phyloP scores from a whole-genome alignment of 2,113 vertebrate genomes.

The Meriones unguiculatus region DNA sequence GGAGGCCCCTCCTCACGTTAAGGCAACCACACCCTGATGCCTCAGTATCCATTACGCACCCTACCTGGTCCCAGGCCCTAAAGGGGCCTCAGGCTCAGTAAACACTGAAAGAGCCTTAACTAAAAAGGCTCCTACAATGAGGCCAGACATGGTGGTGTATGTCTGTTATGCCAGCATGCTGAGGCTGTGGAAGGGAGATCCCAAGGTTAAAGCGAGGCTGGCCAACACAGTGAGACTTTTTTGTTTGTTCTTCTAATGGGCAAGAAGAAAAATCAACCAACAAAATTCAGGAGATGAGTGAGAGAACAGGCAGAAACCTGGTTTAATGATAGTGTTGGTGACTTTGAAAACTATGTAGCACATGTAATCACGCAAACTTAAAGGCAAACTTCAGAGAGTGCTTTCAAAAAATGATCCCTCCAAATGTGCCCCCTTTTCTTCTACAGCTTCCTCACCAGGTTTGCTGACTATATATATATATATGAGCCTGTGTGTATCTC shows the following conservation, averaged over 20 bases:
- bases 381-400: background rate
- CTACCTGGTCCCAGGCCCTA: background rate
- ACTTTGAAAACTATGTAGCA: background rate
- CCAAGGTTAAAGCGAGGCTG: background rate
- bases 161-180: background rate
- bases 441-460: slow-evolving; percentile 6
- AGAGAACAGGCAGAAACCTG: background rate
- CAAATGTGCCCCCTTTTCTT: background rate
- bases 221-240: too few species aligned
- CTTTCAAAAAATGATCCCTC: background rate
- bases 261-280: background rate
- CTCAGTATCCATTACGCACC: fast-evolving
- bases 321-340: background rate
- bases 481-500: background rate
- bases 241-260: background rate
- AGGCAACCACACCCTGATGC: background rate
- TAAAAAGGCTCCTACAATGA: background rate
- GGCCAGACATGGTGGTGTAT: background rate
- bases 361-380: background rate
- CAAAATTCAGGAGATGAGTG: background rate
- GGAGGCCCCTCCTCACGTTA: background rate
- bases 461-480: background rate
- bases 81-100: fast-evolving
- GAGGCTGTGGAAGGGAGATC: background rate
- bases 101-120: background rate